Conservation (phyloP, 2,797 vertebrate genomes). For the Rhinoraja longicauda region DNA sequence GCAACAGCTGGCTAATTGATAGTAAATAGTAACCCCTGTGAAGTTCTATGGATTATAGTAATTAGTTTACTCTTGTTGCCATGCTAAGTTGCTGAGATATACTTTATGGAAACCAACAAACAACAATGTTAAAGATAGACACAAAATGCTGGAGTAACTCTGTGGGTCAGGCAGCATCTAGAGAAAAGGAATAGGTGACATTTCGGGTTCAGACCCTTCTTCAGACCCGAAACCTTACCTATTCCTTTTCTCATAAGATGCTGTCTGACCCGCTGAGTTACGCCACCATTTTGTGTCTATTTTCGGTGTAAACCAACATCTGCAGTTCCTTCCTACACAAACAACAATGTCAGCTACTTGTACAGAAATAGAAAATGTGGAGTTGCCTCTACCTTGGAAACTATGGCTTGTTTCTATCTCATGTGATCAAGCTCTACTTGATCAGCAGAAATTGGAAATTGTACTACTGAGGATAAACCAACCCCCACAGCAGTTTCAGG, state of each 20-base stretch:
- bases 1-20: background rate
- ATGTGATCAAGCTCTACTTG: background rate
- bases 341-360: background rate
- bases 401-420: background rate
- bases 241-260: too few relatives aligned
- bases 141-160: too few relatives aligned
- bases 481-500: background rate
- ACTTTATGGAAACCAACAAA: background rate
- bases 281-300: too few relatives aligned
- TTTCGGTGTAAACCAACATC: too few relatives aligned
- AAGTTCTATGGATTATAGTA: background rate
- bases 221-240: too few relatives aligned
- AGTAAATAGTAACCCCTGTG: background rate
- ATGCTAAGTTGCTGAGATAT: background rate
- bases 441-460: background rate
- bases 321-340: too few relatives aligned
- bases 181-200: too few relatives aligned
- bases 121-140: too few relatives aligned
- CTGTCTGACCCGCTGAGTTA: too few relatives aligned
- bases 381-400: background rate
- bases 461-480: background rate
- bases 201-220: too few relatives aligned
- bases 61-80: background rate
- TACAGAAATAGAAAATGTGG: background rate
- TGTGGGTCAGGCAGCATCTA: too few relatives aligned